Percentiles rank a stretch among this genome's conserved stretches.
These are phyloP conservation scores for Cossypha niveicapilla DNA, from an alignment of 2,797 vertebrate species.

Conservation along the genomic window DNA sequence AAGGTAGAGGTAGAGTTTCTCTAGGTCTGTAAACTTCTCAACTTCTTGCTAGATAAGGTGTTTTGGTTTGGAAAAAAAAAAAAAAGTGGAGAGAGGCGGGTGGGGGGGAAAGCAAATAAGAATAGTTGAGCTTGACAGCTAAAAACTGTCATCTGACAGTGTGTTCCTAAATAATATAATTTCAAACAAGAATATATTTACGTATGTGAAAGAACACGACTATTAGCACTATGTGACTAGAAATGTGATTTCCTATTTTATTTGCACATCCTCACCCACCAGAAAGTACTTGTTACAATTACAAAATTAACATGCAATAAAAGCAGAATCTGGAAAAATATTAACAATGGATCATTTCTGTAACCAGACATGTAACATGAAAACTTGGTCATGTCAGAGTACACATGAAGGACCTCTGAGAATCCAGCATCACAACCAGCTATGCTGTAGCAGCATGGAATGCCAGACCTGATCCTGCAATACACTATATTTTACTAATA, in stretches of 20 bases:
- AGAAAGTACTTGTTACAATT: not conserved
- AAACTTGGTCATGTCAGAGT: not conserved
- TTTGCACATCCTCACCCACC: not conserved
- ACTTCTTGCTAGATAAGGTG: slow-evolving; percentile 91
- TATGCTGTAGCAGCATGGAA: not conserved
- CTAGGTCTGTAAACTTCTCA: slow-evolving; percentile 99
- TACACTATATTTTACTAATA: rapidly evolving
- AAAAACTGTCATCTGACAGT: not conserved
- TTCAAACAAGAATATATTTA: not conserved
- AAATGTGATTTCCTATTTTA: not conserved
- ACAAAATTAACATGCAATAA: not conserved
- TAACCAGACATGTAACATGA: not conserved
- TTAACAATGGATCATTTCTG: not conserved
- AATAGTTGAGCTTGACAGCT: not conserved
- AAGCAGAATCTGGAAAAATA: not conserved
- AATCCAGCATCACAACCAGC: not conserved
- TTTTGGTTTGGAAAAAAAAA: not conserved
- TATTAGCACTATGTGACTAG: not conserved
- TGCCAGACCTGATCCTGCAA: not conserved
- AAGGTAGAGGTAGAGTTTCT: slow-evolving; percentile 99
- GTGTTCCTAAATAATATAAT: not conserved
- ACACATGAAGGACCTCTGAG: not conserved
- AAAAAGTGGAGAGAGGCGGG: too few species aligned
- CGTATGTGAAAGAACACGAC: not conserved
- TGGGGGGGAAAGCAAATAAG: not conserved